phyloP scores from a whole-genome alignment of 2,888 invertebrate genomes.

The Harpalus rufipes region DNA sequence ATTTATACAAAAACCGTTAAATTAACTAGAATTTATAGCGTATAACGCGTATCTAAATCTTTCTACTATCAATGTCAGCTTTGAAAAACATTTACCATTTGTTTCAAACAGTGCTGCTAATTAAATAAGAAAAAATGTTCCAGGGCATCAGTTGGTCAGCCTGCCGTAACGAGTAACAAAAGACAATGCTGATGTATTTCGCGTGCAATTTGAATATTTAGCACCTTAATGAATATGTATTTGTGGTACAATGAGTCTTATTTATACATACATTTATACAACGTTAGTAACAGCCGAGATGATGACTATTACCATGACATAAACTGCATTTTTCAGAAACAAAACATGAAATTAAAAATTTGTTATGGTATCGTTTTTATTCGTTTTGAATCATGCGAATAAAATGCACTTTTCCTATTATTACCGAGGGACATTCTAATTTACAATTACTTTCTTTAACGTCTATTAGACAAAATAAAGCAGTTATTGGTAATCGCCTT shows the following conservation, averaged over 20 bases:
- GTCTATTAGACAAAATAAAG: too few species aligned
- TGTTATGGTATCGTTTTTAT: not conserved
- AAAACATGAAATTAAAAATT: not conserved
- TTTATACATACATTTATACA: not conserved
- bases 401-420: not conserved
- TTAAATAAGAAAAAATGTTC: constrained; percentile 20
- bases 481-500: too few species aligned
- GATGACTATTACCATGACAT: not conserved
- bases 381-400: not conserved
- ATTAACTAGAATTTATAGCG: constrained; percentile 23
- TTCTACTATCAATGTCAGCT: not conserved
- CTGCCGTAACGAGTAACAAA: constrained; percentile 33
- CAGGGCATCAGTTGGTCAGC: constrained; percentile 33
- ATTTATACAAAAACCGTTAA: constrained; percentile 8
- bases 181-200: constrained; percentile 25
- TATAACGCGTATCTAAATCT: constrained; percentile 3
- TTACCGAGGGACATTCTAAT: too few species aligned
- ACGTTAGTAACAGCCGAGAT: constrained; percentile 6
- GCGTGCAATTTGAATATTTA: constrained; percentile 44
- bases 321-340: constrained; percentile 11
- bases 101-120: constrained; percentile 2
- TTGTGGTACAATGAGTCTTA: constrained; percentile 30
- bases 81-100: constrained; percentile 5
- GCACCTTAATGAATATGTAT: constrained; percentile 37
- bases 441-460: too few species aligned